phyloP scores from a whole-genome alignment of 2,113 vertebrate genomes.

The Hippoglossus stenolepis region DNA sequence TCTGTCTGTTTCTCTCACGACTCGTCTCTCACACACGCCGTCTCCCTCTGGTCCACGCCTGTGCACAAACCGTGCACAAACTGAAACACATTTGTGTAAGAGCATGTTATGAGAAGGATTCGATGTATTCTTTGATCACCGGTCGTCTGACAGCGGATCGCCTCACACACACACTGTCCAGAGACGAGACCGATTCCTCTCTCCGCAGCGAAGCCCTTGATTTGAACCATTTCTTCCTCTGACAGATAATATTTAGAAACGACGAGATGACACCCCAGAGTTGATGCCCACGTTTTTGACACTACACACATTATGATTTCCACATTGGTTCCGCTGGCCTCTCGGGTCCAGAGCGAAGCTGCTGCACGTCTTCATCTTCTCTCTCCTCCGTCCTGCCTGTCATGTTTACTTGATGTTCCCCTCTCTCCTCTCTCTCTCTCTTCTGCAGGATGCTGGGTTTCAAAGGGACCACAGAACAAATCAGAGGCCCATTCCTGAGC shows the following conservation, averaged over 20 bases:
- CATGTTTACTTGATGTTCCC: conserved; percentile 61
- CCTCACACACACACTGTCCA: conserved; percentile 6
- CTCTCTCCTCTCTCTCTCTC: conserved; percentile 40
- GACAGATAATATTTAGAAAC: conserved; percentile 36
- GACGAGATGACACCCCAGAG: conserved; percentile 4
- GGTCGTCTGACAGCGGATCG: conserved; percentile 24
- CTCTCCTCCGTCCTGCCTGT: conserved; percentile 61
- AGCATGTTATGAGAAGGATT: conserved; percentile 42
- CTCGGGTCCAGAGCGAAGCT: conserved; percentile 49
- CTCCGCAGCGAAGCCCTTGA: conserved; percentile 35
- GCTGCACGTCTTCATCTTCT: conserved; percentile 58
- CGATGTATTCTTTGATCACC: conserved; percentile 58
- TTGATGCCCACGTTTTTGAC: conserved; percentile 4
- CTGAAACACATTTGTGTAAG: conserved; percentile 68
- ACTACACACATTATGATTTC: conserved; percentile 39
- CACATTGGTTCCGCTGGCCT: conserved; percentile 62
- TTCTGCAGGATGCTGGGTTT: conserved; percentile 68
- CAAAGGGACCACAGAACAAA: conserved; percentile 82
- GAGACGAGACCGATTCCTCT: conserved; percentile 36
- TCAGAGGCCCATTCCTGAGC: conserved; percentile 71
- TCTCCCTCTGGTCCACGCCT: conserved; percentile 28
- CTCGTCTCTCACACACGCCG: conserved; percentile 69
- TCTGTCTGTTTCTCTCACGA: conserved; percentile 75
- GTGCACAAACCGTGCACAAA: conserved; percentile 70
- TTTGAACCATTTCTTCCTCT: conserved; percentile 23